Conservation (phyloP, 2,797 vertebrate genomes). For the Mus minutoides region DNA sequence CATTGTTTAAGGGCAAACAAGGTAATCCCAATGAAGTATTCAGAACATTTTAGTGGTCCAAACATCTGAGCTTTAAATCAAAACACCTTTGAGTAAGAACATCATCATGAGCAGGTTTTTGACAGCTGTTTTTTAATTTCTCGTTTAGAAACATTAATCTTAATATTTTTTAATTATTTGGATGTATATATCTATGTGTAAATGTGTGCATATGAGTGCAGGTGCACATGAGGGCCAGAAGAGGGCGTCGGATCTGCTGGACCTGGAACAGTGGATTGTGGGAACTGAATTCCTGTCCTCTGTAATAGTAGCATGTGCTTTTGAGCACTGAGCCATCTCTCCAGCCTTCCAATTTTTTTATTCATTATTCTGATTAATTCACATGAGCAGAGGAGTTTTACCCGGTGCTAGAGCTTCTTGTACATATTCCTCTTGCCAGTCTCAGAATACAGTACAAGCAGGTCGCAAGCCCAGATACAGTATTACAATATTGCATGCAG, state of each 20-base stretch:
- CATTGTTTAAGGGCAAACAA: slow-evolving; percentile 22
- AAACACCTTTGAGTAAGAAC: background rate
- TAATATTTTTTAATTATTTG: background rate
- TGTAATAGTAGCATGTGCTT: background rate
- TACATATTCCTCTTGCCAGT: background rate
- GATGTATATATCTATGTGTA: background rate
- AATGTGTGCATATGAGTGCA: background rate
- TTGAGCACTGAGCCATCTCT: background rate
- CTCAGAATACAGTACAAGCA: background rate
- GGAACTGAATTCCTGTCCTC: background rate
- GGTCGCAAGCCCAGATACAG: background rate
- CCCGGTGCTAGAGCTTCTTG: background rate
- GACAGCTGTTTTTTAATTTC: background rate
- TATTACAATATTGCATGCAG: background rate
- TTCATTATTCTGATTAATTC: background rate
- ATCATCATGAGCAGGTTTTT: background rate
- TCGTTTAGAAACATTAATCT: background rate
- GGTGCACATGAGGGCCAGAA: background rate
- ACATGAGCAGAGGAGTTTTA: background rate
- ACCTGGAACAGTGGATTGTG: background rate
- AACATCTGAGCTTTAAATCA: background rate
- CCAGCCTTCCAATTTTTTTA: background rate
- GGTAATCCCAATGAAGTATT: background rate
- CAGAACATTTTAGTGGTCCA: background rate
- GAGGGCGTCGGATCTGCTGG: background rate